A percentile compares a stretch with the other conserved stretches of the same genome.
Conservation (phyloP, 2,113 vertebrate genomes). For the Aix galericulata region DNA sequence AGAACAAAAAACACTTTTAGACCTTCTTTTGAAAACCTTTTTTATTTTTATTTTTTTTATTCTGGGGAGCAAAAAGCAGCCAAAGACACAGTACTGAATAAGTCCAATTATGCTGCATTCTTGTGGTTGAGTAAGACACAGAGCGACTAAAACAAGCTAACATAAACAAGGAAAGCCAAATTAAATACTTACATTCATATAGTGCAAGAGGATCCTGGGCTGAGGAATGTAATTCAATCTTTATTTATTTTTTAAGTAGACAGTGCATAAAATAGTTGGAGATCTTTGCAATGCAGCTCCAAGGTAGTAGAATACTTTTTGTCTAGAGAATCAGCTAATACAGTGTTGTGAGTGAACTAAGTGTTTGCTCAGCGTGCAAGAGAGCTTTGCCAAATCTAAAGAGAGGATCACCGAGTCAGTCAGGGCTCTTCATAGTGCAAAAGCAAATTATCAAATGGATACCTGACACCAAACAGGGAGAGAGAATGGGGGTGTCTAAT, state of each 20-base stretch:
- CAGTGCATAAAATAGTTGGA: constrained; percentile 38
- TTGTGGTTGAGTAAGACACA: constrained; percentile 65
- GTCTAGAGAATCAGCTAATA: not conserved
- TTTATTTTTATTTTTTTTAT: not conserved
- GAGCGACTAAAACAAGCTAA: constrained; percentile 69
- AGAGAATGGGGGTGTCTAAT: constrained; percentile 3
- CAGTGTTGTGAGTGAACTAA: not conserved
- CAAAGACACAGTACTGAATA: constrained; percentile 60
- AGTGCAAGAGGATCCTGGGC: constrained; percentile 62
- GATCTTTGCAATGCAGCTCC: not conserved
- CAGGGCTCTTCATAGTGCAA: constrained; percentile 32
- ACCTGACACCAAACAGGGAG: constrained; percentile 34
- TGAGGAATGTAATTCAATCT: constrained; percentile 58
- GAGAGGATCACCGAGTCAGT: constrained; percentile 11
- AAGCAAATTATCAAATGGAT: constrained; percentile 53
- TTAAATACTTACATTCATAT: constrained; percentile 68
- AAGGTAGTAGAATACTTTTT: constrained; percentile 17
- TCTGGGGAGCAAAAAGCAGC: constrained; percentile 51
- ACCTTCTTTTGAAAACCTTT: constrained; percentile 26
- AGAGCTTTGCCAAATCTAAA: constrained; percentile 35
- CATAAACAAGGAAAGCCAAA: constrained; percentile 70
- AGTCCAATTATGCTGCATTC: constrained; percentile 65
- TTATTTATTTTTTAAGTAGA: constrained; percentile 64
- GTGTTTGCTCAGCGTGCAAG: not conserved
- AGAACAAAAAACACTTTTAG: constrained; percentile 65